phyloP scores from a whole-genome alignment of 2,113 vertebrate genomes.

The Megalops atlanticus region DNA sequence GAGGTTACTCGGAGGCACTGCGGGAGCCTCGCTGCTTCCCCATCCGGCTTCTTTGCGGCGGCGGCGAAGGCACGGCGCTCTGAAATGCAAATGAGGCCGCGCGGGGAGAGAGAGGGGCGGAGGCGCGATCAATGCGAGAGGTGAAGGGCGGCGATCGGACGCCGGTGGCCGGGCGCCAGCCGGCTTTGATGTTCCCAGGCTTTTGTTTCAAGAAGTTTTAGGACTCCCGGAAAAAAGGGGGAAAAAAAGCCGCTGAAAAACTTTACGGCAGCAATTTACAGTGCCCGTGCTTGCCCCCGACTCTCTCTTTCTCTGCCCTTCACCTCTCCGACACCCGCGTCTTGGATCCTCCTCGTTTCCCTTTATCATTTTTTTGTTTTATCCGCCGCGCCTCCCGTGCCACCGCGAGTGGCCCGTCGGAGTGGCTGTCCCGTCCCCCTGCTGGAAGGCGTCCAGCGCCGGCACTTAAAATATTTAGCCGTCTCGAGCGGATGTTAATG shows the following conservation, averaged over 20 bases:
- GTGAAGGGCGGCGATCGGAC: constrained; percentile 5
- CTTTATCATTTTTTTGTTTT: background rate
- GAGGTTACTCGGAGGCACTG: no score
- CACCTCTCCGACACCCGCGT: constrained; percentile 19
- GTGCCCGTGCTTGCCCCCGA: background rate
- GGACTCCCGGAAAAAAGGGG: background rate
- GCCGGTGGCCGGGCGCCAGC: constrained; percentile 10
- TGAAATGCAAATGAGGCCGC: background rate
- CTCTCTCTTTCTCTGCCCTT: constrained; percentile 24
- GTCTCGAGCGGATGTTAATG: constrained; percentile 93
- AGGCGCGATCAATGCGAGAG: background rate
- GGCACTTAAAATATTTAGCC: constrained; percentile 93
- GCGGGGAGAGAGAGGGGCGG: background rate
- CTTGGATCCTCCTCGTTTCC: background rate
- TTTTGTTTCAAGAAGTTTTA: constrained; percentile 23
- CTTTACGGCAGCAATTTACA: background rate
- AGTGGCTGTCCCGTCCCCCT: constrained; percentile 70
- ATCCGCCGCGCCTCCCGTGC: background rate
- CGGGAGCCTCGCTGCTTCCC: no score
- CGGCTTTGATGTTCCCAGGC: constrained; percentile 23
- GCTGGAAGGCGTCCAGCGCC: constrained; percentile 75
- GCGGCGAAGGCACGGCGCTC: background rate
- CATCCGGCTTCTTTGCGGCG: background rate
- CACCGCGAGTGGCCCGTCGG: constrained; percentile 16
- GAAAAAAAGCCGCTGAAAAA: background rate